Evolutionary conservation across 2,113 vertebrate species (phyloP), one percentile per base, ranked within the genome.

Genomic region (Leptosomus discolor): DNA sequence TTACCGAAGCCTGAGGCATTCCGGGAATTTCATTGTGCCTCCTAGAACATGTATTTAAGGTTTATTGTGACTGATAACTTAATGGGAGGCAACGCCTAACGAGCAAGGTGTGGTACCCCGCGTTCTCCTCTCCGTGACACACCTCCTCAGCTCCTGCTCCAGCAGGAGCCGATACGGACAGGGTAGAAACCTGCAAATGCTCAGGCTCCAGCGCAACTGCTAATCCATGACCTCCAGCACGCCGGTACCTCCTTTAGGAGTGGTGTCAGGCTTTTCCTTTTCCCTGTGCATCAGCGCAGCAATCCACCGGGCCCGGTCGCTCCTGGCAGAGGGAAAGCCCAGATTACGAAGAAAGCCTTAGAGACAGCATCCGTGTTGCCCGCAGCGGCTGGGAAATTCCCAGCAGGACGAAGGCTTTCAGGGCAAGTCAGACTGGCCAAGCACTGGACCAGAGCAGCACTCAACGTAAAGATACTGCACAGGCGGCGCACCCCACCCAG

Each of bases 271-370:
- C 8, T 91, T 90, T 2, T 92, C 88, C 64, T 94, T 95, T 19
- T 98, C 99, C 54, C 97, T 78, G 81, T 98, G 97, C 39, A 94
- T 98, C 11, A 99, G 98, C 0, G 99, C 99, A 0, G 98, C 97
- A 13, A 99, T 98, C 99, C 99, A 99, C 1, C 99, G 98, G 0
- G 99, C 99, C 5, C 98, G 98, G 88, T 99, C 99, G 30, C 98
- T 98, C 98, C 99, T 99, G 92, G 63, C 94, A 88, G 74, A 19
- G 89, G 89, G 12, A 93, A 41, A 85, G 27, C 7, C n/a, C 24
- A 0, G 0, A 1, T 67, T 18, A 82, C 41, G 36, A 4, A 21
- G n/a, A 16, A 36, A 61, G 26, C 41, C 15, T 14, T 3, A 29
- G 15, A 23, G 51, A 17, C 18, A 20, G 41, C 45, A 50, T 2